Base-by-base conservation (phyloP, 2,797 vertebrate species). In the Mus minutoides region DNA sequence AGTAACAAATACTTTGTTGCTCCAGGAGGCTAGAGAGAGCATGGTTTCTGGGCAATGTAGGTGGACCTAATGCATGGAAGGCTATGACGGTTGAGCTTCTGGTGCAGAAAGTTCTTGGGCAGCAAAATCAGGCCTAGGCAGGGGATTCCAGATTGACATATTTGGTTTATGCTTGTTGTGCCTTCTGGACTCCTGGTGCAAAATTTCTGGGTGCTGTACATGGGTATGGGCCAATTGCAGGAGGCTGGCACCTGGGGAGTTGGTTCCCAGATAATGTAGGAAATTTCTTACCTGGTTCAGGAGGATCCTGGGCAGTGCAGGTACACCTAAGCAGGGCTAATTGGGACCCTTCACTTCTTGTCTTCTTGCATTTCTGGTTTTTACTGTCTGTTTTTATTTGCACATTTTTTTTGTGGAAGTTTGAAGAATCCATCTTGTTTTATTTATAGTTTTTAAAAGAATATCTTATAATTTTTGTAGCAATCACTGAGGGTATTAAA, bases 401-500 rank as follows among this genome's bases (percentile, higher is more conserved):
- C 2, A 69, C 56, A 40, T 17, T 26, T 86, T 92, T 92, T 85
- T 54, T 64, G 56, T 67, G 62, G 37, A 80, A 67, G 37, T 37
- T 58, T 60, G 40, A 58, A 54, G 34, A 79, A 62, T 73, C 4
- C 31, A 34, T 88, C 14, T 82, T 92, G 40, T 52, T 60, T 92
- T 96, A 90, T 76, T 87, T 93, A 49, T 37, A 77, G 40, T 14
- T 64, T 86, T 89, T 56, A 54, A 31, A 73, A 60, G 19, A 46
- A 17, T 60, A 69, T 76, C 82, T 86, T 87, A 85, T 43, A 67
- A 77, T 93, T 95, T 90, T 93, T 91, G 60, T 71, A 64, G 71
- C n/a, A 93, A 43, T 78, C 71, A 14, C 3, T 78, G 19, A 58
- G 54, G 12, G 6, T 90, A 82, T 78, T 90, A 58, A 6, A 77